A percentile compares a stretch with the other conserved stretches of the same genome.
These are phyloP conservation scores for Alces alces DNA, from an alignment of 2,113 vertebrate species.

Conservation along the genomic window DNA sequence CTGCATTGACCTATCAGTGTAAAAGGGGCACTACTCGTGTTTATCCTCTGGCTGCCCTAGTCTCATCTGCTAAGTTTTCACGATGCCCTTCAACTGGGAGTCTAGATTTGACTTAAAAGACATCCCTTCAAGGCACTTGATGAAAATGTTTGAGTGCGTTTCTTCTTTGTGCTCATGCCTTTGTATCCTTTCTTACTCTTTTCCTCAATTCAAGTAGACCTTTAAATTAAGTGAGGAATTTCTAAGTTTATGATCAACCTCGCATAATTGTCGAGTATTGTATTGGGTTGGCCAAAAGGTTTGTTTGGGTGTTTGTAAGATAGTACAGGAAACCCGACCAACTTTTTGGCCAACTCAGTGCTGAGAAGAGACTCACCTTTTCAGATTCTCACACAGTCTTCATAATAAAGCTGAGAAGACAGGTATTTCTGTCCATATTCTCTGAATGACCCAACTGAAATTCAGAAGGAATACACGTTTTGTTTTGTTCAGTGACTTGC, in stretches of 20 bases:
- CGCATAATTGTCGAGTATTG: rapidly evolving
- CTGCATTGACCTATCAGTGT: no score
- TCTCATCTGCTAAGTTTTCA: no score
- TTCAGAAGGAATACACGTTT: background rate
- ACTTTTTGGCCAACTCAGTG: background rate
- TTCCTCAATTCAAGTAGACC: rapidly evolving
- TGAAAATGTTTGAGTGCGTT: background rate
- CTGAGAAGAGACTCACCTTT: background rate
- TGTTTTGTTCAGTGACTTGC: background rate
- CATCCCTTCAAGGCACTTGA: rapidly evolving
- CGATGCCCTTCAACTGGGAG: background rate
- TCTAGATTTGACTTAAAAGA: background rate
- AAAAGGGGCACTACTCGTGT: rapidly evolving
- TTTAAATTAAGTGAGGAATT: background rate
- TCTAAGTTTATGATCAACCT: rapidly evolving
- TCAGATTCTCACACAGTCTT: background rate
- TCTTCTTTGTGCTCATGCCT: background rate
- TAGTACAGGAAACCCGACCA: background rate
- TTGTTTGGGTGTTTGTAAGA: background rate
- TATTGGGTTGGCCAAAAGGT: background rate
- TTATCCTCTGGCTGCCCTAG: background rate
- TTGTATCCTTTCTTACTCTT: background rate
- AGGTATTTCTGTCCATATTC: background rate
- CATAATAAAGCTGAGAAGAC: background rate
- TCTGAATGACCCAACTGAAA: background rate